Conservation (phyloP, 2,797 vertebrate species). For the Buceros bicornis region DNA sequence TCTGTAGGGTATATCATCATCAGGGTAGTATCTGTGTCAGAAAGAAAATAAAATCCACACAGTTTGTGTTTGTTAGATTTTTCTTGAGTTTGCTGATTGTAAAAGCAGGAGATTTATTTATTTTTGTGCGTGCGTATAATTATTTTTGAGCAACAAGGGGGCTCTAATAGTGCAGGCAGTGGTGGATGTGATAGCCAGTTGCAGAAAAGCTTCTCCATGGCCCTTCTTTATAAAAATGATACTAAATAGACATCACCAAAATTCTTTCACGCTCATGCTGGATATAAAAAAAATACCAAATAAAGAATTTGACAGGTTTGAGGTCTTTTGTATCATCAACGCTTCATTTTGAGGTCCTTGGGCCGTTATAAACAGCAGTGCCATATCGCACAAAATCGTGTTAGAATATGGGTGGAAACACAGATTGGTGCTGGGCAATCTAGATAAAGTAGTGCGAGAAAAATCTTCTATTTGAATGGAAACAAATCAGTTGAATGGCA, state of each 20-base stretch:
- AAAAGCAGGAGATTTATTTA: not conserved
- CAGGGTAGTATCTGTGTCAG: not conserved
- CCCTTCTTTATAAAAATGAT: constrained; percentile 36
- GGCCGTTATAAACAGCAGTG: constrained; percentile 32
- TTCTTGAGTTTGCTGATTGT: not conserved
- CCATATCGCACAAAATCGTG: constrained; percentile 13
- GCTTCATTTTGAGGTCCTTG: constrained; percentile 32
- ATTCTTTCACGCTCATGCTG: constrained; percentile 2
- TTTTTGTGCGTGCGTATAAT: not conserved
- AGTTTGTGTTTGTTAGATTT: constrained; percentile 17
- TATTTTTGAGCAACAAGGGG: constrained; percentile 15
- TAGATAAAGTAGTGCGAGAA: constrained; percentile 61
- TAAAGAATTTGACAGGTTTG: constrained; percentile 11
- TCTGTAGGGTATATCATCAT: not conserved
- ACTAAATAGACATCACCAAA: constrained; percentile 32
- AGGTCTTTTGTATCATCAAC: constrained; percentile 20
- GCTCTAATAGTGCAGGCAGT: not conserved
- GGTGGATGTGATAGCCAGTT: not conserved
- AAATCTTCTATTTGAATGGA: constrained; percentile 70
- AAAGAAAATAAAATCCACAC: not conserved
- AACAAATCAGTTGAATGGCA: constrained; percentile 67
- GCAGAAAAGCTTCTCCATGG: constrained; percentile 14
- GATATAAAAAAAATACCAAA: not conserved
- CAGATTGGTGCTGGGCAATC: constrained; percentile 54
- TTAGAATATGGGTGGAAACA: constrained; percentile 35